A percentile compares a stretch with the other conserved stretches of the same genome.
phyloP scores from a whole-genome alignment of 2,113 vertebrate species.

The Menura novaehollandiae region DNA sequence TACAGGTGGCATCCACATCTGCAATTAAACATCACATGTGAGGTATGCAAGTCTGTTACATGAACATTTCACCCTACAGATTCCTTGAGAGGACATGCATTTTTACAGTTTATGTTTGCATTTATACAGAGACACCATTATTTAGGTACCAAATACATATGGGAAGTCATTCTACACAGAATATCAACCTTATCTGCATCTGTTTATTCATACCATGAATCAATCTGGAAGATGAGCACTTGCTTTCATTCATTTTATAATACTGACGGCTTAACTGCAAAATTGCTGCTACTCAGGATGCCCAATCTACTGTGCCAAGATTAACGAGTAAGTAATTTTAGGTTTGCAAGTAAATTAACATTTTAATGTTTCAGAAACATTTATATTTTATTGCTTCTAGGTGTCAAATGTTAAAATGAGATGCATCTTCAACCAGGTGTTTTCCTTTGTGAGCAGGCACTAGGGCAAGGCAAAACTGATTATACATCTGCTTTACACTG shows the following conservation, averaged over 20 bases:
- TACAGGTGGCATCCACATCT: constrained; percentile 97
- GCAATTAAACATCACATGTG: constrained; percentile 63
- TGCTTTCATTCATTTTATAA: not conserved
- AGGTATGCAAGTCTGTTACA: not conserved
- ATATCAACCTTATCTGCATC: not conserved
- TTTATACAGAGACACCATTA: not conserved
- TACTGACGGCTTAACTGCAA: not conserved
- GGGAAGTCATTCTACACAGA: not conserved
- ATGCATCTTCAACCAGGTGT: not conserved
- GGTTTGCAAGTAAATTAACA: not conserved
- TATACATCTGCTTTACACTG: not conserved
- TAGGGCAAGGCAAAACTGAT: not conserved
- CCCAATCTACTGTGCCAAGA: not conserved
- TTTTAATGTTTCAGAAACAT: not conserved
- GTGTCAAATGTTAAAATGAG: not conserved
- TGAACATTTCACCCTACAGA: not conserved
- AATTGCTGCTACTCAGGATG: not conserved
- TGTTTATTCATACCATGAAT: not conserved
- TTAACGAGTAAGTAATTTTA: not conserved
- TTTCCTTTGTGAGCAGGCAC: not conserved
- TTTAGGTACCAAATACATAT: not conserved
- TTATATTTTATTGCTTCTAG: not conserved
- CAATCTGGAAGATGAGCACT: not conserved
- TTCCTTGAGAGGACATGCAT: not conserved
- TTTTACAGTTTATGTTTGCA: not conserved